Conservation (phyloP, 2,113 vertebrate genomes). For the Lipotes vexillifer region DNA sequence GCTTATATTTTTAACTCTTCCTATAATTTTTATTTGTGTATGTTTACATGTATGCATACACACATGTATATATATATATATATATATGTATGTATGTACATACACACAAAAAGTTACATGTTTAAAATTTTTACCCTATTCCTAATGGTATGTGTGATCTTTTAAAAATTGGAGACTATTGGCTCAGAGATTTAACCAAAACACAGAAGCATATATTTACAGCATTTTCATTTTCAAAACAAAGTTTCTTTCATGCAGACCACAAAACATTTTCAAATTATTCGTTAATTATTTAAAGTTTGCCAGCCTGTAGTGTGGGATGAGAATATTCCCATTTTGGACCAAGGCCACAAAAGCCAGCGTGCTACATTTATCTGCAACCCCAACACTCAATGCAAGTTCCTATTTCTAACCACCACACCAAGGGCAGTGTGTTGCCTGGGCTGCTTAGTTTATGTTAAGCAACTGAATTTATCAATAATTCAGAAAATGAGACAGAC, state of each 20-base stretch:
- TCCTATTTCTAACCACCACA: background rate
- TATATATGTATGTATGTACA: no score
- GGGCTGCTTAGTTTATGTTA: conserved; percentile 4
- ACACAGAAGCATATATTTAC: no score
- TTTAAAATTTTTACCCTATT: background rate
- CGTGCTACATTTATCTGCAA: background rate
- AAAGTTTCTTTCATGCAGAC: background rate
- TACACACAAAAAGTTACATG: background rate
- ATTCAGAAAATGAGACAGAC: conserved; percentile 33
- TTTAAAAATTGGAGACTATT: no score
- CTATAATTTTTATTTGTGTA: background rate
- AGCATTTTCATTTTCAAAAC: background rate
- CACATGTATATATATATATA: background rate
- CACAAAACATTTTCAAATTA: background rate
- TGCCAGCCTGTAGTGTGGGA: background rate
- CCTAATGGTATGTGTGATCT: background rate
- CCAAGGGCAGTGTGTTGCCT: background rate
- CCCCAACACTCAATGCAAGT: background rate
- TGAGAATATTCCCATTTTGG: background rate
- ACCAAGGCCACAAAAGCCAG: background rate
- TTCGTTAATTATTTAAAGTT: background rate
- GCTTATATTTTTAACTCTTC: background rate
- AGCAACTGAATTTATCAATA: conserved; percentile 25
- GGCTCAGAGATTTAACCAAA: no score
- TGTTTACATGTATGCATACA: background rate